Evolutionary conservation across 1,140 invertebrate species (phyloP).

Genomic region (Mizuhopecten yessoensis): DNA sequence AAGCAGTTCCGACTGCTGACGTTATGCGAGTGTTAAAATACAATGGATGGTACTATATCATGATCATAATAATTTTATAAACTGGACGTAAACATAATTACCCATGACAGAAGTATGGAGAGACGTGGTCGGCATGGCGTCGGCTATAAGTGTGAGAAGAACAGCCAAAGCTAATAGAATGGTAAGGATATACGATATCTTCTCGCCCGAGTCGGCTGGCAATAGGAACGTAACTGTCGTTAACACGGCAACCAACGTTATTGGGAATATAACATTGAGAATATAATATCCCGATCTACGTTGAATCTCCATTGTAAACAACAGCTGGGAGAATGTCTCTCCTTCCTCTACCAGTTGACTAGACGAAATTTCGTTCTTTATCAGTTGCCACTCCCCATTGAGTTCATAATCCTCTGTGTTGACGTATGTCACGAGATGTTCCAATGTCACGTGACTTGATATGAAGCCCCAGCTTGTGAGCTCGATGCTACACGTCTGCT

Average conservation of each 20-base stretch:
- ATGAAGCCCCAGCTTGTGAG: conserved; percentile 97
- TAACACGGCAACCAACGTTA: not conserved
- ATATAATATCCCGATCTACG: conserved; percentile 31
- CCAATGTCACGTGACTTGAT: conserved; percentile 46
- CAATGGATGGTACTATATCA: no score
- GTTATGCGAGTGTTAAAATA: no score
- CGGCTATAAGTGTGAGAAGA: conserved; percentile 44
- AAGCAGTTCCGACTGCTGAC: no score
- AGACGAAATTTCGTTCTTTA: conserved; percentile 15
- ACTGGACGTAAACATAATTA: no score
- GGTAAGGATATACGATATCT: conserved; percentile 23
- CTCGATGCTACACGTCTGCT: conserved; percentile 97
- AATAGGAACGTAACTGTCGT: conserved; percentile 41
- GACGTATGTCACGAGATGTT: not conserved
- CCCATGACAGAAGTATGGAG: conserved; percentile 13
- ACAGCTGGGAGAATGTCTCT: not conserved
- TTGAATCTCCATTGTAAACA: not conserved
- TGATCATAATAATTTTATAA: no score
- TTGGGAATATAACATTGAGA: conserved; percentile 43
- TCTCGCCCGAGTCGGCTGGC: conserved; percentile 45
- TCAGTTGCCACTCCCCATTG: conserved; percentile 64
- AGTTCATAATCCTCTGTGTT: conserved; percentile 52
- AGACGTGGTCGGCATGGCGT: conserved; percentile 48
- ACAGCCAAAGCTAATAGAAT: conserved; percentile 45
- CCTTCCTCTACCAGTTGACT: conserved; percentile 36